Evolutionary conservation across 2,113 vertebrate species (phyloP).

Genomic region (Glaucomys volans): DNA sequence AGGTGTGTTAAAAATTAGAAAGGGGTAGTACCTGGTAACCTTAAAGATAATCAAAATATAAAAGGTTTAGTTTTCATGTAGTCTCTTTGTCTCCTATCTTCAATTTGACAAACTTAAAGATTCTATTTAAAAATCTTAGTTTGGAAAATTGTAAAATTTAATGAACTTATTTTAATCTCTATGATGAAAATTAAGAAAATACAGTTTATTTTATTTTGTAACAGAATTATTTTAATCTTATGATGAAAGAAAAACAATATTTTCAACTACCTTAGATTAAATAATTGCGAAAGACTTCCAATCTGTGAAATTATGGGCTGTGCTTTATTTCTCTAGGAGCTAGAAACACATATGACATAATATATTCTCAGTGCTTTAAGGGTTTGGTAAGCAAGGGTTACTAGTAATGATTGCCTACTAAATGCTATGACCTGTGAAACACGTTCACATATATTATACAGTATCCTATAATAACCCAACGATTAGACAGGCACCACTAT

Average conservation of each 20-base stretch:
- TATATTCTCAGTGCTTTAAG: background rate
- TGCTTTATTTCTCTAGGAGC: background rate
- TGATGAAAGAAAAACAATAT: background rate
- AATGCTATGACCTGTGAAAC: background rate
- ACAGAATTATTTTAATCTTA: conserved; percentile 12
- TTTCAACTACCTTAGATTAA: background rate
- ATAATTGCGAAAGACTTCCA: background rate
- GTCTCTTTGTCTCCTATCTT: background rate
- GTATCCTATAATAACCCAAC: conserved; percentile 15
- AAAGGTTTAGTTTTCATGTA: background rate
- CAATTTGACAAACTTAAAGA: background rate
- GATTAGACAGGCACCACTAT: background rate
- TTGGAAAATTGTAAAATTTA: conserved; percentile 14
- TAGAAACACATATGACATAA: background rate
- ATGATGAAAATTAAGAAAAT: background rate
- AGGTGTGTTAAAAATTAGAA: background rate
- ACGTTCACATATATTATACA: conserved; percentile 7
- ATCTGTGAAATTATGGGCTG: background rate
- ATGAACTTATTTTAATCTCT: background rate
- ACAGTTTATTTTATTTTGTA: background rate
- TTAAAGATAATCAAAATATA: background rate
- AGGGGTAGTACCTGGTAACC: background rate
- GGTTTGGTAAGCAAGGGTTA: background rate
- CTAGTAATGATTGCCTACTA: background rate
- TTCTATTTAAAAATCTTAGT: background rate